Conservation (phyloP, 2,888 invertebrate species). For the Argyra leucocephala region DNA sequence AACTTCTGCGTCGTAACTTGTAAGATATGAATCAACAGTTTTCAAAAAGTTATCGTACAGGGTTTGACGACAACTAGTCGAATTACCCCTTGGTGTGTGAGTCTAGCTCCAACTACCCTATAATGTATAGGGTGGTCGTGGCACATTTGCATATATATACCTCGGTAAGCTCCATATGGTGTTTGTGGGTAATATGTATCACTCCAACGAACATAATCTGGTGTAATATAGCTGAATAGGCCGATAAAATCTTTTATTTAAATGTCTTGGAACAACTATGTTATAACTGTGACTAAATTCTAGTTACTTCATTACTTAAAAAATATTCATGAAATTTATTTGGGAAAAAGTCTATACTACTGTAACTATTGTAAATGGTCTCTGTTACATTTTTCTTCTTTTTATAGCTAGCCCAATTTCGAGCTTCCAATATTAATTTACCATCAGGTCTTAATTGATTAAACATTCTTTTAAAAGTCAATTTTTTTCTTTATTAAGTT, state of each 20-base stretch:
- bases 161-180: slow-evolving; percentile 51
- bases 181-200: slow-evolving; percentile 55
- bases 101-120: slow-evolving; percentile 27
- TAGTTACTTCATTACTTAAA: slow-evolving; percentile 75
- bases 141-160: slow-evolving; percentile 48
- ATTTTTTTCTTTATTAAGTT: no score
- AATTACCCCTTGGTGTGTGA: slow-evolving; percentile 29
- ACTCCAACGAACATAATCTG: slow-evolving; percentile 54
- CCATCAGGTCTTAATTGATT: slow-evolving; percentile 87
- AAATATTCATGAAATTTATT: slow-evolving; percentile 89
- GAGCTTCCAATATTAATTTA: slow-evolving; percentile 84
- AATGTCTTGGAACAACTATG: slow-evolving; percentile 70
- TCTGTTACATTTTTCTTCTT: slow-evolving; percentile 80
- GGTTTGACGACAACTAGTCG: slow-evolving; percentile 44
- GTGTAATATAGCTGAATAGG: slow-evolving; percentile 63
- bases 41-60: slow-evolving; percentile 43
- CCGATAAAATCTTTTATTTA: slow-evolving; percentile 78
- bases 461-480: slow-evolving; percentile 84
- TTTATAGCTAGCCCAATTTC: slow-evolving; percentile 90
- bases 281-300: slow-evolving; percentile 86
- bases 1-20: slow-evolving; percentile 42
- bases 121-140: slow-evolving; percentile 34
- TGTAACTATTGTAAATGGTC: slow-evolving; percentile 75
- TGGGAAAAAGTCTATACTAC: slow-evolving; percentile 77
- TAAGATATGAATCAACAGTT: slow-evolving; percentile 43